Base-by-base conservation (phyloP, 2,888 invertebrate genomes). In the Lepidocyrtinus sp. region DNA sequence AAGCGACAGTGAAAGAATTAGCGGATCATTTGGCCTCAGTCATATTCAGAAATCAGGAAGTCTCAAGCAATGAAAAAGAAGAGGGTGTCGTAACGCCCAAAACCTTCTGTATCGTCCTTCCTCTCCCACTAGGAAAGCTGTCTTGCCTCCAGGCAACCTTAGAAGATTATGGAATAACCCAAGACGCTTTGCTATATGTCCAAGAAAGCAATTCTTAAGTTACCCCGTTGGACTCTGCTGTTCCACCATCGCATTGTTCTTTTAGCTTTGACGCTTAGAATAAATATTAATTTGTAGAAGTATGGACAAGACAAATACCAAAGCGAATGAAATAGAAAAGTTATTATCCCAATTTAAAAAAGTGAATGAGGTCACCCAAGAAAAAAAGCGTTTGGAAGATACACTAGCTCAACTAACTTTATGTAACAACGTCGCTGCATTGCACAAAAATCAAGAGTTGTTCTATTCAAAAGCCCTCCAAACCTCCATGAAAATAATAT, bases 311-410 rank as follows among this genome's bases (percentile, higher is more conserved):
- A 36, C 36, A 72, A 75, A 26, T 17, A n/a, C 45, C 15, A 71
- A 73, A n/a, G 21, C 59, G 2, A 36, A 26, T 9, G 71, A 68
- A 67, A 55, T 82, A 22, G 75, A 65, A 74, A 78, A 80, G 61
- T 64, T 84, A 9, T 70, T 84, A 17, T 75, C 73, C 1, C 72
- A 79, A 21, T 82, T 84, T 1, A 84, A 82, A 73, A 77, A 70
- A 61, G 27, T 83, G 7, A 70, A 73, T 19, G 74, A 82, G 21
- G 72, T 74, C 9, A 83, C 71, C 61, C 27, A 59, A 25, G 1
- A 19, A 15, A 85, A 84, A 61, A 27, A 68, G 12, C 19, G 65
- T 45, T 75, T 77, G 55, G 80, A 84, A 22, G n/a, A 61, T n/a
- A 78, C 69, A n/a, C 61, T 85, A 21, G 15, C 73, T 26, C 70